Conservation (phyloP, 2,113 vertebrate genomes). For the Salvator merianae region DNA sequence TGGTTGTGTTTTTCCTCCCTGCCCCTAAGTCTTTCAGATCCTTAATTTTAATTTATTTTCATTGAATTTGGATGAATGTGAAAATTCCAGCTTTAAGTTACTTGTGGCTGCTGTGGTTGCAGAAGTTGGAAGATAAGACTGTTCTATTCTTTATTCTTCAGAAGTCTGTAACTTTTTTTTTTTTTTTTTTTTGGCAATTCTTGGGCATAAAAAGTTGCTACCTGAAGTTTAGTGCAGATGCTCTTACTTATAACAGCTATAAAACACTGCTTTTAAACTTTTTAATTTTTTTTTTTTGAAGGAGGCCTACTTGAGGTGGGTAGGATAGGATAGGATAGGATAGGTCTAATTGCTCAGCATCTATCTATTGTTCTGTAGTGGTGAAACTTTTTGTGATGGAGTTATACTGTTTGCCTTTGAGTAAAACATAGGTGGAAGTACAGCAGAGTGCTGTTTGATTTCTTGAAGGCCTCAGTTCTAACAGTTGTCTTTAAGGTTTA, state of each 20-base stretch:
- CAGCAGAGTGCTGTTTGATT: background rate
- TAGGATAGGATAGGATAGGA: background rate
- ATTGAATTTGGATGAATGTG: background rate
- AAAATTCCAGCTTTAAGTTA: background rate
- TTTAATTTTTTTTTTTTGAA: background rate
- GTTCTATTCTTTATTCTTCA: background rate
- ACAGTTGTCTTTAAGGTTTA: background rate
- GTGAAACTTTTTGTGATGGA: background rate
- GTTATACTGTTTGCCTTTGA: too few species aligned
- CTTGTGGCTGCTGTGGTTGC: background rate
- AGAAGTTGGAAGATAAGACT: background rate
- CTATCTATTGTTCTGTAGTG: background rate
- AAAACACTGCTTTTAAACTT: background rate
- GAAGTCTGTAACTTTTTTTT: background rate
- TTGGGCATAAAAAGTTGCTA: background rate
- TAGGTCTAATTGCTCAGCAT: background rate
- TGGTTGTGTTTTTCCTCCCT: background rate
- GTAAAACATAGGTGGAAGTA: background rate
- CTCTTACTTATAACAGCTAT: background rate
- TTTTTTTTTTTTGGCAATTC: too few species aligned
- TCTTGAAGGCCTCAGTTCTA: background rate
- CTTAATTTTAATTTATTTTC: background rate
- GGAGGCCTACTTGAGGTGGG: background rate
- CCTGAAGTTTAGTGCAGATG: background rate
- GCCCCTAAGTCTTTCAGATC: background rate